These are phyloP conservation scores for Halcyon leucocephala DNA, from an alignment of 2,797 vertebrate species.

Conservation along the genomic window DNA sequence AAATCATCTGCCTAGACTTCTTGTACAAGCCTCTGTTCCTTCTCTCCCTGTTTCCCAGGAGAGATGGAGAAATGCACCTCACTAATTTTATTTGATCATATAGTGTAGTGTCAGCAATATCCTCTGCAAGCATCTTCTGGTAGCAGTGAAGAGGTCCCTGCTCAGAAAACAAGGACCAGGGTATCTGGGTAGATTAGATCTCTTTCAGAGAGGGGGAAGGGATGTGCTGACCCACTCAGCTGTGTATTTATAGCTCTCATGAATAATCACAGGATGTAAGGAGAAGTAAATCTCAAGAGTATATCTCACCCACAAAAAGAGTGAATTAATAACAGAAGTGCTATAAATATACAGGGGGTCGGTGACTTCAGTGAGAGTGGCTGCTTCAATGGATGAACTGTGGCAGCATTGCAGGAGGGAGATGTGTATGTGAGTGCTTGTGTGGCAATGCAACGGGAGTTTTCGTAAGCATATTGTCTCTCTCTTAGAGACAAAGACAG, in stretches of 20 bases:
- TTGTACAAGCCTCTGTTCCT: background rate
- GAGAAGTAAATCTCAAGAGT: conserved; percentile 2
- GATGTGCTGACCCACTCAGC: background rate
- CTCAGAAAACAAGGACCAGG: background rate
- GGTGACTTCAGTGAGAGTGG: background rate
- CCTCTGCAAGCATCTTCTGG: background rate
- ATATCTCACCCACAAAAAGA: background rate
- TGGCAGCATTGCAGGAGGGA: background rate
- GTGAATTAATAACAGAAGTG: conserved; percentile 28
- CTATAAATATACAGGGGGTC: background rate
- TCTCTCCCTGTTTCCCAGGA: background rate
- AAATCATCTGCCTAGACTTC: background rate
- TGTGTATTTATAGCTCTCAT: conserved; percentile 32
- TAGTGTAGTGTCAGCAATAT: background rate
- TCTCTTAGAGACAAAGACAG: background rate
- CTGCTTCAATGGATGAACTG: background rate
- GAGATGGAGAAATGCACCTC: background rate
- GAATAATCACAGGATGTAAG: conserved; percentile 34
- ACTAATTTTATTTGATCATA: background rate
- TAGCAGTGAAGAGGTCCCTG: background rate
- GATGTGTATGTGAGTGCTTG: rapidly evolving
- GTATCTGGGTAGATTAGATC: background rate
- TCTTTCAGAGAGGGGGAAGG: background rate
- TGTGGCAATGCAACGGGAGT: background rate
- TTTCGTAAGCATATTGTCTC: background rate